Evolutionary conservation across 2,113 vertebrate genomes (phyloP).

Genomic region (Lagenorhynchus albirostris): DNA sequence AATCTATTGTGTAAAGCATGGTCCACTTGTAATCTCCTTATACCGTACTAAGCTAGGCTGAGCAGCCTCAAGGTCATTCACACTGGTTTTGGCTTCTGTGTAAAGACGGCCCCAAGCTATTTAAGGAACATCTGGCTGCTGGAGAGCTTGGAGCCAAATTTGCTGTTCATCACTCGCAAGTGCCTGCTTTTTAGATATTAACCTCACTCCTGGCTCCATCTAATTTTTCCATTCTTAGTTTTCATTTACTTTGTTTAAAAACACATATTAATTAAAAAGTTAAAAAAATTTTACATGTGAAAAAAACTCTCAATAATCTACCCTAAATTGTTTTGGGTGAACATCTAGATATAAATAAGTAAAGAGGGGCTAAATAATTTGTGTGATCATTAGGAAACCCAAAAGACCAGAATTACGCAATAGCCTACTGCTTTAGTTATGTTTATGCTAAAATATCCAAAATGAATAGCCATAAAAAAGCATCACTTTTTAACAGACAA

Average conservation of each 20-base stretch:
- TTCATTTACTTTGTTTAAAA: conserved; percentile 19
- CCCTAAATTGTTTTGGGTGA: background rate
- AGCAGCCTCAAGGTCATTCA: conserved; percentile 61
- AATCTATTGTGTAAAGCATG: background rate
- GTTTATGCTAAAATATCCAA: conserved; percentile 3
- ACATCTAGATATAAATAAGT: background rate
- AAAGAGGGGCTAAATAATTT: background rate
- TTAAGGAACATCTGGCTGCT: conserved; percentile 59
- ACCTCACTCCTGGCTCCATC: background rate
- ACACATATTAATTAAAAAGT: background rate
- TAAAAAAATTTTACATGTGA: background rate
- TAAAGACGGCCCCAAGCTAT: conserved; percentile 60
- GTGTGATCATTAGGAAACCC: background rate
- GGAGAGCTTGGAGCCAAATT: conserved; percentile 38
- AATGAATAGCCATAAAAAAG: background rate
- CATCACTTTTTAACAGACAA: background rate
- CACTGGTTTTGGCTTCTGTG: conserved; percentile 24
- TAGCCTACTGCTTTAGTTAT: background rate
- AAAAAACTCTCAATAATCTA: background rate
- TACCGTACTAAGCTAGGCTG: conserved; percentile 5
- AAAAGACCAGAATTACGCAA: background rate
- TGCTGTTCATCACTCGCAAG: conserved; percentile 32
- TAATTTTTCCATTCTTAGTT: conserved; percentile 28
- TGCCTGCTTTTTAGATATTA: background rate
- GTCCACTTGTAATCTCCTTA: conserved; percentile 24